phyloP scores from a whole-genome alignment of 2,113 vertebrate species.

The western clawed frog (Xenopus tropicalis) region DNA sequence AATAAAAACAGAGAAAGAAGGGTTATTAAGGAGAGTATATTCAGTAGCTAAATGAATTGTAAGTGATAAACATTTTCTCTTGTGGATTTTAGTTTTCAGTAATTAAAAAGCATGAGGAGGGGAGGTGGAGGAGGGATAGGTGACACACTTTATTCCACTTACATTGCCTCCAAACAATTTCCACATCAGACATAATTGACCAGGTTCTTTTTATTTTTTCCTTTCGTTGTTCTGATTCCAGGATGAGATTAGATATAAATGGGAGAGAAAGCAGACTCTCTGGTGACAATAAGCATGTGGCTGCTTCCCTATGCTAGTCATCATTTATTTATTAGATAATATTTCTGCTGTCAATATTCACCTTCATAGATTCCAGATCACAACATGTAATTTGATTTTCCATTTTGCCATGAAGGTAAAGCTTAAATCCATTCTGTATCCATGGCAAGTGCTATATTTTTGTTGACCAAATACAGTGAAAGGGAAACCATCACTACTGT shows the following conservation, averaged over 20 bases:
- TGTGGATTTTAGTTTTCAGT: constrained; percentile 26
- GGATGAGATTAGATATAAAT: constrained; percentile 16
- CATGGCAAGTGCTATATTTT: neutral
- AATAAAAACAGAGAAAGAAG: constrained; percentile 18
- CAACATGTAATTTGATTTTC: neutral
- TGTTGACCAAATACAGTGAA: no score
- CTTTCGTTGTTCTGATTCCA: constrained; percentile 29
- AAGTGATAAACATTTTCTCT: constrained; percentile 42
- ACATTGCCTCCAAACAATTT: constrained; percentile 16
- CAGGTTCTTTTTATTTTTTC: constrained; percentile 4
- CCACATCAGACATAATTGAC: constrained; percentile 13
- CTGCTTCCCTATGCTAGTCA: constrained; percentile 9
- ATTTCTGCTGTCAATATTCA: constrained; percentile 11
- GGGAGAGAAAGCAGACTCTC: constrained; percentile 12
- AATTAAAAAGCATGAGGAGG: constrained; percentile 38
- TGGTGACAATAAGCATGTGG: constrained; percentile 17
- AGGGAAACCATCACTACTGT: no score
- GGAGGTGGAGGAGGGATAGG: constrained; percentile 4
- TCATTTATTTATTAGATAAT: constrained; percentile 25
- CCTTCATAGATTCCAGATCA: neutral
- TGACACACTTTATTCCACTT: constrained; percentile 4
- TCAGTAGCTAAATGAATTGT: constrained; percentile 38
- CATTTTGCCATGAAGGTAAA: neutral
- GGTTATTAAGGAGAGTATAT: constrained; percentile 30
- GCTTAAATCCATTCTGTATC: neutral